Evolutionary conservation across 2,797 vertebrate species (phyloP), one percentile per base, ranked within the genome.

Genomic region (Masticophis lateralis): DNA sequence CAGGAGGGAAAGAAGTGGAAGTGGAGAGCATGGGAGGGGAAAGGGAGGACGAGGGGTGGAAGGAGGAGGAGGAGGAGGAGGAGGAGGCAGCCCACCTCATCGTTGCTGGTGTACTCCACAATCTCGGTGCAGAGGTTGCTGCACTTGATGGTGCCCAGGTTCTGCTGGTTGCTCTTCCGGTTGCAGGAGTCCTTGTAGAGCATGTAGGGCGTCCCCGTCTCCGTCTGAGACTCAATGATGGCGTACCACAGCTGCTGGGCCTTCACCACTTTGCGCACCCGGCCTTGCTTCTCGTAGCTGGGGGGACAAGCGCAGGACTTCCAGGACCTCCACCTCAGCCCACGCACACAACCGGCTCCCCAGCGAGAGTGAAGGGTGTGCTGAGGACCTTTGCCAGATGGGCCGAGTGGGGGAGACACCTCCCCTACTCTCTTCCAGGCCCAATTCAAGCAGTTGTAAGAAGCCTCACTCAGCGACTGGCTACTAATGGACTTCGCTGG

Each of bases 101-200:
- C 98, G 0, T 98, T 94, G 97, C 99, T 99, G 95, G 98, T 99
- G 95, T 98, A 99, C n/a, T 99, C 99, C 2, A 99, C 98, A 0
- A 99, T 97, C 93, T 99, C 99, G 0, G 99, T 99, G 96, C 99
- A 99, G 16, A 99, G 97, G 93, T 99, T 99, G 98, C 99, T 99
- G 97, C 98, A 98, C 43, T 99, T 99, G 97, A 99, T 99, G 95
- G 99, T 99, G 20, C 99, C 99, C 95, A 99, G 97, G 93, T 99
- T 99, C 98, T 99, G 99, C 95, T 99, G 99, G 96, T 99, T 99
- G 98, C 98, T 99, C 97, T 99, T 99, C 90, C 98, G 97, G 96
- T 99, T 99, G 97, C 99, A 99, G 51, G 99, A 98, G 28, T 99
- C 99, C 95, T 99, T 99, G 97, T 99, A 99, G 14, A 99, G 97